phyloP scores from a whole-genome alignment of 35 echinoderm and acorn worm species.

The Patiria miniata region DNA sequence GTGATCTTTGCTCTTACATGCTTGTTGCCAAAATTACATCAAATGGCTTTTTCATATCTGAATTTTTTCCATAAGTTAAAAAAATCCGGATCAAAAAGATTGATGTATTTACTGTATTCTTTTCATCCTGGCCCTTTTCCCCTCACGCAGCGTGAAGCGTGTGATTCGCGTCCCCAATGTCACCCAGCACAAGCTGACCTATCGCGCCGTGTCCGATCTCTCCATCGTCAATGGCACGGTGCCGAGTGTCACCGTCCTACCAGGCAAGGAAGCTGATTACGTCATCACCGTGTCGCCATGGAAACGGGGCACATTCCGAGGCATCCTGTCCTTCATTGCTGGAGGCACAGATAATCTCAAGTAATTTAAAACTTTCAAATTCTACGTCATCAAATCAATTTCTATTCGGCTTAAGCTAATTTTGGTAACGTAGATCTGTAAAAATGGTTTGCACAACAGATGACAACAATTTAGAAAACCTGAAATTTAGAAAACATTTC shows the following conservation, averaged over 20 bases:
- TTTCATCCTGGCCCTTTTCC: background rate
- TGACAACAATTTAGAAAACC: too few species aligned
- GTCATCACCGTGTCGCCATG: conserved; percentile 70
- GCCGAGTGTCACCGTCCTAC: conserved; percentile 67
- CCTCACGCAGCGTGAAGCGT: conserved; percentile 58
- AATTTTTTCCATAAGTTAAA: too few species aligned
- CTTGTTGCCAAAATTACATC: too few species aligned
- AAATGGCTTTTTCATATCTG: too few species aligned
- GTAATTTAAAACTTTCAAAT: conserved; percentile 24
- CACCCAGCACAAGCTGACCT: conserved; percentile 77
- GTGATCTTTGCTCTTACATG: too few species aligned
- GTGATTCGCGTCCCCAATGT: conserved; percentile 83
- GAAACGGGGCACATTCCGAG: conserved; percentile 81
- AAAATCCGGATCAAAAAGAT: too few species aligned
- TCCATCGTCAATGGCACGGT: conserved; percentile 69
- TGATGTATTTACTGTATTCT: too few species aligned
- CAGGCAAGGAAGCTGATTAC: conserved; percentile 87
- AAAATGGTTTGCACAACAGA: too few species aligned
- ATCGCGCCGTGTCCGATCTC: conserved; percentile 70
- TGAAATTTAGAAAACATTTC: too few species aligned
- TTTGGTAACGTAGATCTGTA: too few species aligned
- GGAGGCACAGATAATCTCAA: conserved; percentile 79
- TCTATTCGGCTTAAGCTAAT: too few species aligned
- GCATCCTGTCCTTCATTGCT: conserved; percentile 92
- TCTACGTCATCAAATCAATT: too few species aligned